A percentile compares a stretch with the other conserved stretches of the same genome.
These are phyloP conservation scores for Arothron firmamentum DNA, from an alignment of 2,113 vertebrate genomes.

Conservation along the genomic window DNA sequence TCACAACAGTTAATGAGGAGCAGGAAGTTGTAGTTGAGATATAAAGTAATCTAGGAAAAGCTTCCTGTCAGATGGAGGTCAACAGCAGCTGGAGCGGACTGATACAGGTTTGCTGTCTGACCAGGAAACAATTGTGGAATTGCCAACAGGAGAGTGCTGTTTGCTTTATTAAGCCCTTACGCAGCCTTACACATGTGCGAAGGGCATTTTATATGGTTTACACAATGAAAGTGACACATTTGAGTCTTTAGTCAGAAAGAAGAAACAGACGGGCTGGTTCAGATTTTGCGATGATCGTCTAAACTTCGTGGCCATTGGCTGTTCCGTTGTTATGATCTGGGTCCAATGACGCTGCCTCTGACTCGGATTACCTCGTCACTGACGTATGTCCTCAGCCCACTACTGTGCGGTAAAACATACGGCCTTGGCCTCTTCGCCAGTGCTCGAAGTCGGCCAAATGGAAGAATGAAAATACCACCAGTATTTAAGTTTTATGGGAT, in stretches of 20 bases:
- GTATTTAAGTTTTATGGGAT: conserved; percentile 58
- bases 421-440: conserved; percentile 35
- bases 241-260: neutral
- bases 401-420: conserved; percentile 43
- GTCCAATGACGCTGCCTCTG: conserved; percentile 28
- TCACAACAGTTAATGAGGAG: conserved; percentile 1
- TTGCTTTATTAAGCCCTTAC: conserved; percentile 42
- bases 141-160: conserved; percentile 21
- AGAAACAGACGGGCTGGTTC: neutral
- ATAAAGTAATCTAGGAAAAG: conserved; percentile 58
- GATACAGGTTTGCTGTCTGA: conserved; percentile 48
- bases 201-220: neutral
- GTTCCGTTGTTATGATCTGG: neutral
- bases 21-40: neutral
- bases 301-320: conserved; percentile 25
- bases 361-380: conserved; percentile 48
- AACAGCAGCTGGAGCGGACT: conserved; percentile 39
- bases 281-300: conserved; percentile 18
- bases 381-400: conserved; percentile 34
- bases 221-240: neutral
- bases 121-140: conserved; percentile 42
- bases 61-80: conserved; percentile 42
- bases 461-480: conserved; percentile 40
- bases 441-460: conserved; percentile 16
- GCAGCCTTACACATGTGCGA: too few species aligned